Conservation (phyloP, 2,888 invertebrate genomes). For the Ectemnius continuus region DNA sequence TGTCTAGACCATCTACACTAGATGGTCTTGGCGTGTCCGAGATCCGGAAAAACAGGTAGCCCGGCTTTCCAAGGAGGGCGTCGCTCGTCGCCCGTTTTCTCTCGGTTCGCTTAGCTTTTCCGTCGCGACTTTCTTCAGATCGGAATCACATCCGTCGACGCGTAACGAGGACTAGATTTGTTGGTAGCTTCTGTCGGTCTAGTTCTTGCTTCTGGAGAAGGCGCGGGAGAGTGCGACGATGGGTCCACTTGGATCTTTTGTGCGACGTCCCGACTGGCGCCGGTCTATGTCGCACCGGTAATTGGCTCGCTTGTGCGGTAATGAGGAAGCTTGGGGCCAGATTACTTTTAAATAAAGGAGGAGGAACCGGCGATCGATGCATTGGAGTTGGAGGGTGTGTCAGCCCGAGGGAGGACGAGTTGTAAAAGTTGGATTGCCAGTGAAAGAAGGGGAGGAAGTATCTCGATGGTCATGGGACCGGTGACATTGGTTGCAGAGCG, state of each 20-base stretch:
- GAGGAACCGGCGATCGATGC: constrained; percentile 18
- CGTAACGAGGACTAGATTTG: constrained; percentile 13
- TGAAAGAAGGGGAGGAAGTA: constrained; percentile 9
- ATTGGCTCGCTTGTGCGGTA: constrained; percentile 8
- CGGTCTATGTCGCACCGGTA: constrained; percentile 3
- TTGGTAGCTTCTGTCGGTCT: not conserved
- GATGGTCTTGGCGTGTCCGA: constrained; percentile 1
- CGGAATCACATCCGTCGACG: constrained; percentile 17
- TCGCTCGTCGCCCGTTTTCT: constrained; percentile 32
- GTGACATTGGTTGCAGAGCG: constrained; percentile 72
- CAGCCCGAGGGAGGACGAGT: constrained; percentile 4
- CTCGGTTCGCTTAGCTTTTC: constrained; percentile 39
- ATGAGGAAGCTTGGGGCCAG: constrained; percentile 4
- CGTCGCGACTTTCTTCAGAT: constrained; percentile 42
- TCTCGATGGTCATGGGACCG: constrained; percentile 62
- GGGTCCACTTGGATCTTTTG: not conserved
- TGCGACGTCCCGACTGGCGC: not conserved
- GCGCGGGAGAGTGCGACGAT: not conserved
- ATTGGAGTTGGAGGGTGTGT: constrained; percentile 7
- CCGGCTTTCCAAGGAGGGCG: constrained; percentile 50
- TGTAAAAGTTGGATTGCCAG: constrained; percentile 5
- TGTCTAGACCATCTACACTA: constrained; percentile 1
- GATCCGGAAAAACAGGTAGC: constrained; percentile 48
- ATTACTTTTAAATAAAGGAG: not conserved
- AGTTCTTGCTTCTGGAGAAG: not conserved